Percentiles rank a stretch among this genome's conserved stretches.
These are phyloP conservation scores for Exaiptasia diaphana DNA, from an alignment of 64 coral and sea anemone genomes.

Conservation along the genomic window DNA sequence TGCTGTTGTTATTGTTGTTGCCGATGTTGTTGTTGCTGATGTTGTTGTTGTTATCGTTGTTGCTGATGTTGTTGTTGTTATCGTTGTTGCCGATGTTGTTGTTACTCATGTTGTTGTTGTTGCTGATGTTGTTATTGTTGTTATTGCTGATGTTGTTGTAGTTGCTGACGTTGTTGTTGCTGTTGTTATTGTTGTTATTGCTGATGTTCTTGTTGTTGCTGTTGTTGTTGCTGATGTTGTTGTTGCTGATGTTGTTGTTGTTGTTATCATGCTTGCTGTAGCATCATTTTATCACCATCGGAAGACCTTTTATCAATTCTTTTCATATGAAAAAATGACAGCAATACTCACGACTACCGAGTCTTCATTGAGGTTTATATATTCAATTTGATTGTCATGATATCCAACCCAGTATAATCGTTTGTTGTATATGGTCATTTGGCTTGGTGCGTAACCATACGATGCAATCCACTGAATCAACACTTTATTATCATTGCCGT, in stretches of 20 bases:
- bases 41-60: too few species aligned
- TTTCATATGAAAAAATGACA: neutral
- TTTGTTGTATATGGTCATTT: neutral
- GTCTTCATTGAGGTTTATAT: neutral
- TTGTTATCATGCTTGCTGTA: too few species aligned
- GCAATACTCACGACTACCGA: neutral
- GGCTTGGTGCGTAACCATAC: neutral
- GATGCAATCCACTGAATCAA: neutral
- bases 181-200: neutral
- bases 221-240: neutral
- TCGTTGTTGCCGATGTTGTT: too few species aligned
- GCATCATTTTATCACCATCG: neutral
- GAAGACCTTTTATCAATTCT: neutral
- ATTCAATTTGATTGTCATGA: neutral
- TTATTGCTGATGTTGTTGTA: too few species aligned
- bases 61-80: too few species aligned
- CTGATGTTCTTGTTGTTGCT: neutral
- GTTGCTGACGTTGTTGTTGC: too few species aligned
- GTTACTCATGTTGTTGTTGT: too few species aligned
- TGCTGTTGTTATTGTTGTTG: too few species aligned
- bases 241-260: too few species aligned
- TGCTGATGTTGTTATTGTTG: too few species aligned
- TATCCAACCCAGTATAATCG: conserved; percentile 1
- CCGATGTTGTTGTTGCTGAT: too few species aligned
- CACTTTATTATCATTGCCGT: neutral